Base-by-base conservation (phyloP, 2,888 invertebrate genomes). In the Stenichneumon culpator region DNA sequence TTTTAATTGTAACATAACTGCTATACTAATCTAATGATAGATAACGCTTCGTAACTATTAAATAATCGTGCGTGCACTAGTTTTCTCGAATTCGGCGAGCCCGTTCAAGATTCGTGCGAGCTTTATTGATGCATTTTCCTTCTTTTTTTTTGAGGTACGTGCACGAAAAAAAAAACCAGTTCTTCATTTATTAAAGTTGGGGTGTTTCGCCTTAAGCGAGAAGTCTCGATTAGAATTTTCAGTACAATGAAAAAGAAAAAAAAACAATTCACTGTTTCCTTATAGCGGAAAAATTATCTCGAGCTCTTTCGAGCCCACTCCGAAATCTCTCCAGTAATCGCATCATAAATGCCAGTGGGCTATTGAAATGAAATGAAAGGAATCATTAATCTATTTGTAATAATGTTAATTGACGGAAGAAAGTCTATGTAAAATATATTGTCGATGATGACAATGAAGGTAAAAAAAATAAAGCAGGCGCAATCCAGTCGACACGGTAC, bases 341-440 rank as follows among this genome's bases (percentile, higher is more conserved):
- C n/a, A 47, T 19, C 60, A 63, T 47, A 28, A 63, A 63, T 47
- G 44, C 16, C 80, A 50, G 72, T 75, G 70, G 57, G 19, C 60
- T 81, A 67, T 68, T 68, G 72, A 52, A 67, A 79, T 52, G 82
- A 82, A 74, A 78, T 74, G 36, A 44, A 82, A 73, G 52, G 78
- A 74, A 65, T 52, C 60, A 86, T 89, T 86, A 57, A 82, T 67
- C 82, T 72, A 84, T 82, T 75, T 68, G 81, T 79, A 86, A 75
- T 82, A 39, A 82, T 73, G 82, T 87, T 86, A 81, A 63, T 77
- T 69, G 85, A 82, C 52, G 60, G 65, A 73, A 79, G 77, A 82
- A 86, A 87, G 84, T 88, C 87, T 87, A 87, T 87, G 87, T 84
- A 87, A 83, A 87, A 63, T 84, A 77, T 86, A 88, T 81, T 79